Evolutionary conservation across 2,113 vertebrate species (phyloP).

Genomic region (Strigops habroptila): DNA sequence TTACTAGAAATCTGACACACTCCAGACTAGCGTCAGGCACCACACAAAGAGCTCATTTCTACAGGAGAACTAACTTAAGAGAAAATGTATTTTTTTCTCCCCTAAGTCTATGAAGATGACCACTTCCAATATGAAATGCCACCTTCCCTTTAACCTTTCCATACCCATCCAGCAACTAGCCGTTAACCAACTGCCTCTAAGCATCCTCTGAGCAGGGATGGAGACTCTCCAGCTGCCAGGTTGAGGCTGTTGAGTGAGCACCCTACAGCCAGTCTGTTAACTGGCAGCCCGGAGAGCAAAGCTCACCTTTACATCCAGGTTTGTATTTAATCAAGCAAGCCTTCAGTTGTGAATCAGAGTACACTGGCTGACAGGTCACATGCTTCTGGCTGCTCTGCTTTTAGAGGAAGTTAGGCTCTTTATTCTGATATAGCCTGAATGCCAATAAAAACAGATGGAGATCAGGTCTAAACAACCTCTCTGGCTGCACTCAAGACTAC

Average conservation of each 20-base stretch:
- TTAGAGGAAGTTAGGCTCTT: constrained; percentile 25
- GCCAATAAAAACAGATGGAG: constrained; percentile 32
- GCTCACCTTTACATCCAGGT: constrained; percentile 17
- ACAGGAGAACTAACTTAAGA: background rate
- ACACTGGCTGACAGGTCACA: background rate
- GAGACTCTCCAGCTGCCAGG: background rate
- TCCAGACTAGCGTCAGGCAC: background rate
- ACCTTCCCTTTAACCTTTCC: background rate
- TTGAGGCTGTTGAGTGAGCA: fast-evolving
- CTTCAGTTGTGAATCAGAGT: background rate
- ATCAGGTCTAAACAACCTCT: constrained; percentile 17
- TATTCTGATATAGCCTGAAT: background rate
- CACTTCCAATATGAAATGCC: background rate
- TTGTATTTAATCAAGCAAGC: background rate
- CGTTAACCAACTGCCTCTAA: background rate
- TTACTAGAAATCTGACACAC: background rate
- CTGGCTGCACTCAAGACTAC: background rate
- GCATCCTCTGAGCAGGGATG: background rate
- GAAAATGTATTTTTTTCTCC: background rate
- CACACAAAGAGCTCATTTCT: background rate
- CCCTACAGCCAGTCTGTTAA: background rate
- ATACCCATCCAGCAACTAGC: background rate
- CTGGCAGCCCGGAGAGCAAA: background rate
- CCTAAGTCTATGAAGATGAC: background rate
- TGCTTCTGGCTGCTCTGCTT: background rate